phyloP scores from a whole-genome alignment of 2,888 invertebrate genomes.

The Eilema sororculum region DNA sequence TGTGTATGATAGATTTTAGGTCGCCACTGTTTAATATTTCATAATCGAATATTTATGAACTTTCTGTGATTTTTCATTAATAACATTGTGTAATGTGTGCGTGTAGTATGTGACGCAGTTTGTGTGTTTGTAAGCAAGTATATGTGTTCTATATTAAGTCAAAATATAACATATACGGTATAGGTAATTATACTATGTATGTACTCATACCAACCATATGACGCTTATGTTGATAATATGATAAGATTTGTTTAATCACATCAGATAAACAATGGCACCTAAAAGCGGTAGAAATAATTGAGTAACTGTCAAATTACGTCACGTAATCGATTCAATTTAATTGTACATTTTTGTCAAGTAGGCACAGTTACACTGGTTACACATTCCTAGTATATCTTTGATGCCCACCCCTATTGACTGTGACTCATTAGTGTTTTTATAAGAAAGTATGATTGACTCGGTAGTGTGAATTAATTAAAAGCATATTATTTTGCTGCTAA shows the following conservation, averaged over 20 bases:
- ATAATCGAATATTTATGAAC: constrained; percentile 3
- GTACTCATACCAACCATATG: constrained; percentile 6
- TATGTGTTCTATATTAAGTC: neutral
- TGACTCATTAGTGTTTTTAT: neutral
- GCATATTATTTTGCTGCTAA: neutral
- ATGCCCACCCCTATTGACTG: neutral
- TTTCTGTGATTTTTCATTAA: constrained; percentile 23
- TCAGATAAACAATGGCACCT: constrained; percentile 3
- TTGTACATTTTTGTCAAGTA: neutral
- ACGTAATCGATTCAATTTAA: neutral
- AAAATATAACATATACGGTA: neutral
- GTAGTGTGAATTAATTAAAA: neutral
- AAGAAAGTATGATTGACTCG: neutral
- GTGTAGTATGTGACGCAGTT: constrained; percentile 10
- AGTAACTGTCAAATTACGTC: neutral
- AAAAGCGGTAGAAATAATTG: constrained; percentile 2
- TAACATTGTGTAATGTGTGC: constrained; percentile 7
- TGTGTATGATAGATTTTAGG: constrained; percentile 4
- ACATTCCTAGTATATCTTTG: neutral
- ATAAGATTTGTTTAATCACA: constrained; percentile 18
- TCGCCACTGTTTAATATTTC: constrained; percentile 7
- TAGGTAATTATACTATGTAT: constrained; percentile 1
- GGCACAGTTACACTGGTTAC: neutral
- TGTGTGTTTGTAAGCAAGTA: constrained; percentile 1
- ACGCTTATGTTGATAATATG: constrained; percentile 11